Percentiles rank a stretch among this genome's conserved stretches.
Conservation (phyloP, 2,888 invertebrate genomes). For the Drosophila subsilvestris region DNA sequence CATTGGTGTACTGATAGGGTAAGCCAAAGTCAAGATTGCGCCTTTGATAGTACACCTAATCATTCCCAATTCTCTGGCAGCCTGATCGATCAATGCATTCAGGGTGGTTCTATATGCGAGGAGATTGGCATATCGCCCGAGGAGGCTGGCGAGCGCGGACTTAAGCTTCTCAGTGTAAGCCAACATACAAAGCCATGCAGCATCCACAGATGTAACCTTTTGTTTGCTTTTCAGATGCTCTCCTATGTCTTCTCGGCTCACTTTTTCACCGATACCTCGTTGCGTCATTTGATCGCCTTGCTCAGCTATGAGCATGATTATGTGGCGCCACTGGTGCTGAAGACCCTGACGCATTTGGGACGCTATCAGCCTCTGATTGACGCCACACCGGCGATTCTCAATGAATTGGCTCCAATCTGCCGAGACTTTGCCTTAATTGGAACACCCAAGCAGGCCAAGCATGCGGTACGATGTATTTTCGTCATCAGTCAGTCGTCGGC, state of each 20-base stretch:
- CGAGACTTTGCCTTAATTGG: conserved; percentile 95
- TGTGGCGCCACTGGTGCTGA: conserved; percentile 92
- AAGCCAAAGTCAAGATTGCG: conserved; percentile 71
- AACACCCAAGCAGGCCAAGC: conserved; percentile 97
- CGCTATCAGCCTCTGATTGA: conserved; percentile 91
- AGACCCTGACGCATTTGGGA: conserved; percentile 93
- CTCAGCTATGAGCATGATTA: conserved; percentile 88
- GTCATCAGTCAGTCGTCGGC: conserved; percentile 87
- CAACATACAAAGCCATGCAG: not conserved
- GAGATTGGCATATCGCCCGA: conserved; percentile 92
- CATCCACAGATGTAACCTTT: too few species aligned
- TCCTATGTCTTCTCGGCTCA: conserved; percentile 97
- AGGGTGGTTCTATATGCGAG: conserved; percentile 88
- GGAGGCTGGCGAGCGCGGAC: conserved; percentile 94
- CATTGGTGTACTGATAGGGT: conserved; percentile 88
- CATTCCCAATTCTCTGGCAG: conserved; percentile 50
- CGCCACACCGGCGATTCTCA: conserved; percentile 90
- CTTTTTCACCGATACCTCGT: conserved; percentile 93
- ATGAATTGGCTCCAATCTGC: conserved; percentile 92
- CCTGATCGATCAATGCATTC: conserved; percentile 89
- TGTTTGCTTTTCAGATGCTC: conserved; percentile 84
- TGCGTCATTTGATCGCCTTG: conserved; percentile 91
- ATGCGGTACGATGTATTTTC: conserved; percentile 95
- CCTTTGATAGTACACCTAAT: not conserved
- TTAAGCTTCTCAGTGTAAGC: conserved; percentile 91